Evolutionary conservation across 2,797 vertebrate species (phyloP), one percentile per base, ranked within the genome.

Genomic region (Enteromius afrohamiltoni): DNA sequence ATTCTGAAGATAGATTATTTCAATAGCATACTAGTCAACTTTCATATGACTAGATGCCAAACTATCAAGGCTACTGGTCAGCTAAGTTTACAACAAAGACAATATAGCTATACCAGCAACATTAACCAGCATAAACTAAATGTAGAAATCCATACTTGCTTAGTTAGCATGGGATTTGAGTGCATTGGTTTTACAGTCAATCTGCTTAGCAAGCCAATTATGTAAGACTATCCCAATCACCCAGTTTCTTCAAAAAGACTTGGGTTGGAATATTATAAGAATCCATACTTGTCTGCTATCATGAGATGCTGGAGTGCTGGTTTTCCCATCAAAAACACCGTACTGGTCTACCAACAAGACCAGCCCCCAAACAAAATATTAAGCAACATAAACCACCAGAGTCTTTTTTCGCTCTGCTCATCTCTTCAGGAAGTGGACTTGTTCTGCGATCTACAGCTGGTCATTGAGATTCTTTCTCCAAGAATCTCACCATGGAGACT

Each of bases 401-500:
- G 37, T 3, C 1, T 26, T 70, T 26, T 70, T 23, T 26, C 1
- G 3, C 68, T 45, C 11, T 26, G 40, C 68, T 26, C n/a, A 64
- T 26, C 3, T 3, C 2, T 7, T 73, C 2, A 10, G 37, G 11
- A 62, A 64, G 21, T 29, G 55, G 16, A 53, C 14, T 40, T 58
- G 1, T 16, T 11, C 11, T 81, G 37, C 45, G 51, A 17, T 26
- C 29, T 79, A n/a, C 65, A 80, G 65, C 65, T 69, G 49, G 78
- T 40, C 49, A 42, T 40, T 55, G 34, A 79, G 8, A 29, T 49
- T 81, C 7, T 49, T 29, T 81, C 53, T 47, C 67, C 40, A 60
- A 70, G 53, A 80, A 45, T 31, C 17, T 31, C 37, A 3, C 10
- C 34, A 31, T 37, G 70, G 17, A 34, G 42, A 64, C 29, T 49